phyloP scores from a whole-genome alignment of 2,888 invertebrate species.

The Sussaba pulchella region DNA sequence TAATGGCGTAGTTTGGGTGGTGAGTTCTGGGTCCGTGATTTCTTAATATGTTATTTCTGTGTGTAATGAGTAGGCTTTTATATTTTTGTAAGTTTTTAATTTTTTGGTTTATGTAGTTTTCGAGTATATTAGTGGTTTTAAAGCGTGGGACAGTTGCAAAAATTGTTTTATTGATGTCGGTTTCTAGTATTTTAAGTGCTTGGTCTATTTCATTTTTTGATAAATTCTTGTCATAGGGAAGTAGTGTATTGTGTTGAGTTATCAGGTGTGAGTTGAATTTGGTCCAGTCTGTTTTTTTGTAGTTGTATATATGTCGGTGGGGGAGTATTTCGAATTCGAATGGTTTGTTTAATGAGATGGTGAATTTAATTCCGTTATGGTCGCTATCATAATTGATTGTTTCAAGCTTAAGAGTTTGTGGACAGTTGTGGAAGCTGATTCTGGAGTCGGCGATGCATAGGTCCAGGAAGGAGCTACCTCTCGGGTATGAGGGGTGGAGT shows the following conservation, averaged over 20 bases:
- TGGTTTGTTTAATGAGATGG: constrained; percentile 1
- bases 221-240: background rate
- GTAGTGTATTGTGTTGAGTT: background rate
- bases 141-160: background rate
- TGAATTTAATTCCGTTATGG: constrained; percentile 38
- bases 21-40: background rate
- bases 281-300: background rate
- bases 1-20: background rate
- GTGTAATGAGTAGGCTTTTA: constrained; percentile 17
- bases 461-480: constrained; percentile 46
- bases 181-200: background rate
- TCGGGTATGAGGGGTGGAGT: constrained; percentile 1
- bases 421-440: constrained; percentile 20
- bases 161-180: background rate
- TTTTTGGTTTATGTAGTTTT: constrained; percentile 21
- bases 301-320: constrained; percentile 1
- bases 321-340: background rate
- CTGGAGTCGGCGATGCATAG: constrained; percentile 41
- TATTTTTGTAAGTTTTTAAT: constrained; percentile 22
- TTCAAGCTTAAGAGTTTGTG: constrained; percentile 8
- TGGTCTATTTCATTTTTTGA: constrained; percentile 1
- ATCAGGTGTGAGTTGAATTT: background rate
- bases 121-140: constrained; percentile 5
- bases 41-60: constrained; percentile 26
- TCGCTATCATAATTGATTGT: constrained; percentile 55